Evolutionary conservation across 2,888 invertebrate genomes (phyloP).

Genomic region (Byasa hedistus): DNA sequence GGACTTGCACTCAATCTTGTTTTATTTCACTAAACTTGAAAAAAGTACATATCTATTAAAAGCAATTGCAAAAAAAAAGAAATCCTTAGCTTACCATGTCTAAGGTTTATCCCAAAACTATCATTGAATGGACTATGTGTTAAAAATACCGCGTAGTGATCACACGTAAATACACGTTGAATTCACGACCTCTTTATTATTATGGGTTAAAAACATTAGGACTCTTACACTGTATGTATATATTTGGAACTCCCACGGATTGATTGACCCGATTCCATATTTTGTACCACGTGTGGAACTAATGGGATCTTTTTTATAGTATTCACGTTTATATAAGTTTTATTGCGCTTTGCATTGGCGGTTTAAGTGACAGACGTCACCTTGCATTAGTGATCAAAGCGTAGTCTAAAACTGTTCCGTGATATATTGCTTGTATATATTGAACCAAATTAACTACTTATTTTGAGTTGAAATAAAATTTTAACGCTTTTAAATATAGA

Average conservation of each 20-base stretch:
- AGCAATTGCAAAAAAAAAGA: too few species aligned
- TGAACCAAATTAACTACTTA: not conserved
- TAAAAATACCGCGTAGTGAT: too few species aligned
- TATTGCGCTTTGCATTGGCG: conserved; percentile 13
- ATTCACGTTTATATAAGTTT: conserved; percentile 27
- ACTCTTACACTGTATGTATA: not conserved
- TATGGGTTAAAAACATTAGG: not conserved
- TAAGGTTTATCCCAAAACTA: too few species aligned
- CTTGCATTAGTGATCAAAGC: conserved; percentile 6
- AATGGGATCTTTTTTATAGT: conserved; percentile 27
- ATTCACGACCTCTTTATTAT: not conserved
- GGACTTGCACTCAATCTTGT: too few species aligned
- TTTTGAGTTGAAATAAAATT: not conserved
- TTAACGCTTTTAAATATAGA: not conserved
- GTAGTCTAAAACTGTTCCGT: not conserved
- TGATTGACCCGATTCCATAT: conserved; percentile 58
- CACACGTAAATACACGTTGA: not conserved
- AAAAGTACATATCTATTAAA: too few species aligned
- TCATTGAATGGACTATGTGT: too few species aligned
- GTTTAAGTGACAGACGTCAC: conserved; percentile 3
- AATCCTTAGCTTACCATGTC: too few species aligned
- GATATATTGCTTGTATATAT: not conserved
- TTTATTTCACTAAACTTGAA: too few species aligned
- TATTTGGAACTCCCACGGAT: conserved; percentile 53
- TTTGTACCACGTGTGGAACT: conserved; percentile 53